Base-by-base conservation (phyloP, 2,113 vertebrate genomes). In the Psammodynastes pulverulentus region DNA sequence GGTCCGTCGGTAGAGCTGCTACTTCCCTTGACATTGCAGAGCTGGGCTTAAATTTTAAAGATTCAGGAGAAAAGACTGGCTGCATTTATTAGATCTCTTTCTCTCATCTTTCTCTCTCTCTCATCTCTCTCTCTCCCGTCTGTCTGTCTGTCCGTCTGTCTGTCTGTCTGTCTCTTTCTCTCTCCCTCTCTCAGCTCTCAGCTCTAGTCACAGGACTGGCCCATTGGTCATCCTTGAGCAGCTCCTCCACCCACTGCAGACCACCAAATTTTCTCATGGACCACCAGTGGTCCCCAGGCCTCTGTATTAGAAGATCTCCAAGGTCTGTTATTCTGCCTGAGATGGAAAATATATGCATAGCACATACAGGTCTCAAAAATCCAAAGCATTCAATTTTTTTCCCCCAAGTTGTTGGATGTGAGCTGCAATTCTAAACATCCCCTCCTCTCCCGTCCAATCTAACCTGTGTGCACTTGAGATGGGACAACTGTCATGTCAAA, bases 81-180 rank as follows among this genome's bases (percentile, higher is more conserved):
- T 93, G 79, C 67, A 62, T 93, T 94, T 92, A 48, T 58, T 89
- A 92, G 91, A 53, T n/a, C n/a, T n/a, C n/a, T n/a, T n/a, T n/a
- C n/a, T n/a, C n/a, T n/a, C n/a, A n/a, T n/a, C n/a, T n/a, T n/a
- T n/a, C n/a, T n/a, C n/a, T n/a, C n/a, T n/a, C n/a, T n/a, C n/a
- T n/a, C n/a, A n/a, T n/a, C n/a, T n/a, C n/a, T n/a, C n/a, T n/a
- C n/a, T n/a, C n/a, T n/a, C n/a, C n/a, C n/a, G n/a, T n/a, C n/a
- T n/a, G n/a, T n/a, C n/a, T n/a, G n/a, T n/a, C n/a, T n/a, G n/a
- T n/a, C n/a, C n/a, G n/a, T n/a, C n/a, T n/a, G n/a, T n/a, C n/a
- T n/a, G n/a, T n/a, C n/a, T n/a, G n/a, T n/a, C n/a, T n/a, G n/a
- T n/a, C n/a, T n/a, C n/a, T n/a, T n/a, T n/a, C n/a, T n/a, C n/a